These are phyloP conservation scores for Mesocricetus auratus DNA, from an alignment of 2,113 vertebrate genomes.

Conservation along the genomic window DNA sequence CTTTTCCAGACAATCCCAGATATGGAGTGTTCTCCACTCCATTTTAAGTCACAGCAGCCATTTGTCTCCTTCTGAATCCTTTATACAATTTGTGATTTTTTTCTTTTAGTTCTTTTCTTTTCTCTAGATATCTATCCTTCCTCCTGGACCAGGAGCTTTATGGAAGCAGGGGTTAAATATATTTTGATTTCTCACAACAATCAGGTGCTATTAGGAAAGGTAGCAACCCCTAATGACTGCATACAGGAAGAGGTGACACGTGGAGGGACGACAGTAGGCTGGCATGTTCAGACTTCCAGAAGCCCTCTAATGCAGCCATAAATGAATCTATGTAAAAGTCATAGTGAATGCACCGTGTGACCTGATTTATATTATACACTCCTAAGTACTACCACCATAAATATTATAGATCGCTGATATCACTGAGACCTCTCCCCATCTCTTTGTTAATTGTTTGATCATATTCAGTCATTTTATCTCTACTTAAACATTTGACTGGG, in stretches of 20 bases:
- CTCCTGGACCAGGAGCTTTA: neutral
- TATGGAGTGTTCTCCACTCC: neutral
- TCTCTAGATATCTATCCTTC: neutral
- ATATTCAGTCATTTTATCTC: constrained; percentile 76
- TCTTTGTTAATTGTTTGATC: constrained; percentile 71
- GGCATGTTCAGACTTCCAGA: neutral
- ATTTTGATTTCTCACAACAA: neutral
- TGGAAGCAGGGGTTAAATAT: neutral
- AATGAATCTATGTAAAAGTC: neutral
- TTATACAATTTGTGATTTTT: neutral
- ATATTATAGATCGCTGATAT: constrained; percentile 66
- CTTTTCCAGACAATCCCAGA: neutral
- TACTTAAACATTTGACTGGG: constrained; percentile 66
- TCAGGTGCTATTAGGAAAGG: neutral
- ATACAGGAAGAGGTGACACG: neutral
- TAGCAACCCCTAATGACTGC: neutral
- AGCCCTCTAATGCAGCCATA: neutral
- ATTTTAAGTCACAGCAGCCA: neutral
- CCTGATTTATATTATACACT: neutral
- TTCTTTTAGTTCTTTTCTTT: neutral
- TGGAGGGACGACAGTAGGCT: neutral
- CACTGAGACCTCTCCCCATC: constrained; percentile 57
- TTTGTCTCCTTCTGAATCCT: neutral
- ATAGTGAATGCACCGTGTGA: neutral
- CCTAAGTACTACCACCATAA: constrained; percentile 65